Evolutionary conservation across 2,797 vertebrate genomes (phyloP).

Genomic region (Garrulus glandarius): DNA sequence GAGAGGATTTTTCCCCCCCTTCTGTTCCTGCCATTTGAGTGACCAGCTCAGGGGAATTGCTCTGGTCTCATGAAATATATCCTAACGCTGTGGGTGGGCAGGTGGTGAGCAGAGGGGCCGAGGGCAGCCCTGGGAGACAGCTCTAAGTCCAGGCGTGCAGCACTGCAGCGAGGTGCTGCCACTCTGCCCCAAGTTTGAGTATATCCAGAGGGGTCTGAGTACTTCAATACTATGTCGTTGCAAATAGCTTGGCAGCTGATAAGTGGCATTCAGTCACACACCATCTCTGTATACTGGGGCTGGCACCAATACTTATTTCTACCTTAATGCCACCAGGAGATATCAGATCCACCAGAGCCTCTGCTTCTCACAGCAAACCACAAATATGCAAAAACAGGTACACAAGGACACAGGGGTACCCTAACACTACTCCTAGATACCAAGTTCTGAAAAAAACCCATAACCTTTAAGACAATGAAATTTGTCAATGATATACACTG

Average conservation of each 20-base stretch:
- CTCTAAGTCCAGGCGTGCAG: rapidly evolving
- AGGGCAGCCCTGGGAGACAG: background rate
- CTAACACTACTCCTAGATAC: background rate
- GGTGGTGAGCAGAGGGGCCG: rapidly evolving
- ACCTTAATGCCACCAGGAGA: background rate
- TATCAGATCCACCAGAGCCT: background rate
- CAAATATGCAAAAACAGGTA: background rate
- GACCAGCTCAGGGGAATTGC: background rate
- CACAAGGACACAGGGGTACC: rapidly evolving
- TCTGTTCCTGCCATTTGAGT: background rate
- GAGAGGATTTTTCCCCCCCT: background rate
- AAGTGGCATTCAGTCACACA: background rate
- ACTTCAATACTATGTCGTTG: rapidly evolving
- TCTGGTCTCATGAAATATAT: background rate
- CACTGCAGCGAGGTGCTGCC: background rate
- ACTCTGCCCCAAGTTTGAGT: background rate
- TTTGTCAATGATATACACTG: background rate
- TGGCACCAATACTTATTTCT: background rate
- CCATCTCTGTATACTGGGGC: background rate
- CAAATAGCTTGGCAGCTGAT: background rate
- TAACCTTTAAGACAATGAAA: background rate
- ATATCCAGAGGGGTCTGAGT: background rate
- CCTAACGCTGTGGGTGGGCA: background rate
- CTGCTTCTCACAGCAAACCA: background rate
- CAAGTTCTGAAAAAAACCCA: background rate